phyloP scores from a whole-genome alignment of 2,888 invertebrate genomes.

The Trichopria drosophilae region DNA sequence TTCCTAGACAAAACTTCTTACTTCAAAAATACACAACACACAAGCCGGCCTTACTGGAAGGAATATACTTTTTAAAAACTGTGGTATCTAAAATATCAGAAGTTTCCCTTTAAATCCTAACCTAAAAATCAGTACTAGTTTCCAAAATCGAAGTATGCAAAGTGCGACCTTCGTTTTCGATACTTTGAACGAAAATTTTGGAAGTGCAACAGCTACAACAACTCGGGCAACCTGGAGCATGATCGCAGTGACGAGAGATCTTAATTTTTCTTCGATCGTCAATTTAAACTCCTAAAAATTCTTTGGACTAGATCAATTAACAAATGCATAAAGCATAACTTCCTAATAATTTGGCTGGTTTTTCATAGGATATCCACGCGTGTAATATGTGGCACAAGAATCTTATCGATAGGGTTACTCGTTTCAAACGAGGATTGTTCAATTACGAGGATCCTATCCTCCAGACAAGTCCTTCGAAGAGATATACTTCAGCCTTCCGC shows the following conservation, averaged over 20 bases:
- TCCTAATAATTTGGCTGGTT: constrained; percentile 19
- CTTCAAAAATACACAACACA: constrained; percentile 29
- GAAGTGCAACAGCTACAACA: too few species aligned
- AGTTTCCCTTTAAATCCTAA: constrained; percentile 21
- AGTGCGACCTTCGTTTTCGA: neutral
- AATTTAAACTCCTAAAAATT: too few species aligned
- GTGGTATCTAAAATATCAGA: constrained; percentile 32
- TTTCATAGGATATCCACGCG: constrained; percentile 18
- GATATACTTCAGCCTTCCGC: constrained; percentile 72
- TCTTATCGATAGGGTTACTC: constrained; percentile 25
- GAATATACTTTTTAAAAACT: constrained; percentile 26
- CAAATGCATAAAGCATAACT: neutral
- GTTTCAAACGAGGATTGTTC: constrained; percentile 26
- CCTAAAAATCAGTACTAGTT: constrained; percentile 13
- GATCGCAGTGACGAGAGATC: too few species aligned
- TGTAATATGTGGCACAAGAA: constrained; percentile 24
- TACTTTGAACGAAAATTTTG: too few species aligned
- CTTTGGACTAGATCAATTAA: too few species aligned
- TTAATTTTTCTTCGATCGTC: too few species aligned
- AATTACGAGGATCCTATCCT: constrained; percentile 18
- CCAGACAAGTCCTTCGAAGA: constrained; percentile 25
- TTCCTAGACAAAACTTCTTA: constrained; percentile 25
- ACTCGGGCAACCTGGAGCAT: too few species aligned
- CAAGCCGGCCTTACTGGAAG: constrained; percentile 15
- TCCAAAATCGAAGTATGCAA: constrained; percentile 11